Percentiles rank a stretch among this genome's conserved stretches.
Conservation (phyloP, 2,113 vertebrate species). For the Naja naja region DNA sequence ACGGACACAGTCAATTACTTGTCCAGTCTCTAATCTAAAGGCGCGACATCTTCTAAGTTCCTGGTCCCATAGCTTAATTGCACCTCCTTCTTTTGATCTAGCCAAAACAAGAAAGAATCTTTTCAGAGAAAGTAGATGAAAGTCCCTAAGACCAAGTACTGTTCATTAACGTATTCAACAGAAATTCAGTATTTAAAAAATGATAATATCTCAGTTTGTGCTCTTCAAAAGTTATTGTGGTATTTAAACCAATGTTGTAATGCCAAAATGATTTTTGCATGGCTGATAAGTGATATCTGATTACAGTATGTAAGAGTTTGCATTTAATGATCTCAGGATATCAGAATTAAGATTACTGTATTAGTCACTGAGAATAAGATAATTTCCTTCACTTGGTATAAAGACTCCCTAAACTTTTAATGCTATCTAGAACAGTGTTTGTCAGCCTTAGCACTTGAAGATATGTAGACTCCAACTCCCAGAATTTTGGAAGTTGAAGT, state of each 20-base stretch:
- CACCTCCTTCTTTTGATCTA: conserved; percentile 95
- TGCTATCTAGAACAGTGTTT: neutral
- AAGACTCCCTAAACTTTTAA: neutral
- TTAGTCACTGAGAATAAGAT: neutral
- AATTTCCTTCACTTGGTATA: neutral
- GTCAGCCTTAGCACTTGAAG: neutral
- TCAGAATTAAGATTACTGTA: neutral
- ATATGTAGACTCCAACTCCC: neutral
- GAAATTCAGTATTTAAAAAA: neutral
- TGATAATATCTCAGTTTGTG: neutral
- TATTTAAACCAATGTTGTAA: neutral
- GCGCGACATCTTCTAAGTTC: conserved; percentile 97
- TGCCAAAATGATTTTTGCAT: neutral
- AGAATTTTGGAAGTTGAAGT: neutral
- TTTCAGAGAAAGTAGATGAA: conserved; percentile 93
- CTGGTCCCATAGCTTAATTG: conserved; percentile 97
- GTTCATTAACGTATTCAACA: neutral
- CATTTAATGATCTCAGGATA: neutral
- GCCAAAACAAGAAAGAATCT: conserved; percentile 63
- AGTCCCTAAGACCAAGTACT: neutral
- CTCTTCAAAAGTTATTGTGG: neutral
- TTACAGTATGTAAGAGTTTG: neutral
- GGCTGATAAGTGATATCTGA: neutral
- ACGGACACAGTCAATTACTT: conserved; percentile 88
- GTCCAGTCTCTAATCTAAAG: conserved; percentile 94